These are phyloP conservation scores for Meteorus colon DNA, from an alignment of 2,888 invertebrate genomes.

Conservation along the genomic window DNA sequence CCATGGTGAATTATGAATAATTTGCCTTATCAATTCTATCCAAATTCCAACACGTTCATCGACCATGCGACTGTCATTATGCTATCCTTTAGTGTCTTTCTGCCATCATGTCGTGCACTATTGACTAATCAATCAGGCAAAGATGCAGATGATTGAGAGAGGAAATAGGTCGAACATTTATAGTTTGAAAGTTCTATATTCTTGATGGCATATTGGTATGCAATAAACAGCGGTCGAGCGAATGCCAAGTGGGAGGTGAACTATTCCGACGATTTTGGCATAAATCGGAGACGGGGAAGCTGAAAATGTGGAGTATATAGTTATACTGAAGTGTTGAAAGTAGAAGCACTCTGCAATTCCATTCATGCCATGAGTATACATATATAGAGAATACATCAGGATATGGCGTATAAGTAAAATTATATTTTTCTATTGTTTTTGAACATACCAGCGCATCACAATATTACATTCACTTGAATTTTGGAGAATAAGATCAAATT, in stretches of 20 bases:
- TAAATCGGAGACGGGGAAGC: slow-evolving; percentile 51
- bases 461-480: neutral
- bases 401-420: no score
- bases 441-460: neutral
- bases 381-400: no score
- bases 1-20: neutral
- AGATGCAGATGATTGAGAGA: neutral
- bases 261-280: slow-evolving; percentile 55
- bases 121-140: neutral
- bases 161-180: slow-evolving; percentile 20
- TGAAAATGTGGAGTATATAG: slow-evolving; percentile 17
- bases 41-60: neutral
- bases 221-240: slow-evolving; percentile 51
- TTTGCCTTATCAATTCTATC: neutral
- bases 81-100: neutral
- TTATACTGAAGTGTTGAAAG: no score
- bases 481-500: no score
- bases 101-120: neutral
- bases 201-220: slow-evolving; percentile 54
- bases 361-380: slow-evolving; percentile 19
- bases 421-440: neutral
- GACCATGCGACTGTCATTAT: neutral
- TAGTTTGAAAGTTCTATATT: slow-evolving; percentile 39
- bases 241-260: slow-evolving; percentile 42
- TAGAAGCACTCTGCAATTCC: neutral